phyloP scores from a whole-genome alignment of 2,888 invertebrate species.

The Seira ritae region DNA sequence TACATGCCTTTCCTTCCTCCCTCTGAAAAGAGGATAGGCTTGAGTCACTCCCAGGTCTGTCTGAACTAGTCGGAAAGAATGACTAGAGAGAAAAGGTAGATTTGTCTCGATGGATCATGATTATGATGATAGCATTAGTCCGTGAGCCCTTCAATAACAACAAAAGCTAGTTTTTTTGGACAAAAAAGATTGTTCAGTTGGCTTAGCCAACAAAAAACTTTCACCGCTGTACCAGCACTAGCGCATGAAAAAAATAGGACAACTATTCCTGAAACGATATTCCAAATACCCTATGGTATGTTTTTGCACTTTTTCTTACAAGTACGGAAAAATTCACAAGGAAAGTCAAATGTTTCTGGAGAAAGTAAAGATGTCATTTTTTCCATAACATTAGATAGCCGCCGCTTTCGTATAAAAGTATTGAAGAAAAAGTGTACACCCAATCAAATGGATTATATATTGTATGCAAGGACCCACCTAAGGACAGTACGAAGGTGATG shows the following conservation, averaged over 20 bases:
- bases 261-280: background rate
- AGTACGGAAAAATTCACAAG: too few species aligned
- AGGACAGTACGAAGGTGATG: too few species aligned
- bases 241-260: slow-evolving; percentile 36
- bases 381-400: slow-evolving; percentile 47
- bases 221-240: too few species aligned
- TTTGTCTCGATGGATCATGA: slow-evolving; percentile 59
- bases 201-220: too few species aligned
- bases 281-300: background rate
- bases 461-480: too few species aligned
- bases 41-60: too few species aligned
- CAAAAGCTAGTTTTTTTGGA: too few species aligned
- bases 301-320: background rate
- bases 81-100: slow-evolving; percentile 54
- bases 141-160: background rate
- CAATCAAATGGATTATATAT: too few species aligned
- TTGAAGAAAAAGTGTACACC: background rate
- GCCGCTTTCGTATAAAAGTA: slow-evolving; percentile 1
- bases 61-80: slow-evolving; percentile 16
- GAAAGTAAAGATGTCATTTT: slow-evolving; percentile 18
- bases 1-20: too few species aligned
- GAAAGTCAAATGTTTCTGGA: too few species aligned
- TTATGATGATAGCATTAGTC: slow-evolving; percentile 45
- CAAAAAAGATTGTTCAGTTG: too few species aligned
- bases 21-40: too few species aligned